Evolutionary conservation across 2,888 invertebrate genomes (phyloP).

Genomic region (Phyllotreta striolata): DNA sequence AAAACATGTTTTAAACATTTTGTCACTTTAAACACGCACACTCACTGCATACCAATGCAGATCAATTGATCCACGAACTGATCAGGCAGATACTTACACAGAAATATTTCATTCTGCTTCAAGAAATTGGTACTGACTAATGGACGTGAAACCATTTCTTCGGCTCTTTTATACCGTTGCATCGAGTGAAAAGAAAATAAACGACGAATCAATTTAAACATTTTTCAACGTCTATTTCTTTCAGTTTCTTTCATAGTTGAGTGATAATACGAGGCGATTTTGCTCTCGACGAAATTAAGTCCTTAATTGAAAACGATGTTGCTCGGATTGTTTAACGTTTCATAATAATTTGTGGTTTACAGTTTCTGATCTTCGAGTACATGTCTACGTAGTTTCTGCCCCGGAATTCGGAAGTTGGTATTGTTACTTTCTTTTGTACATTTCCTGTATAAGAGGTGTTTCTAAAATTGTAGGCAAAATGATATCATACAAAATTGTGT

Average conservation of each 20-base stretch:
- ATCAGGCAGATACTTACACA: slow-evolving; percentile 28
- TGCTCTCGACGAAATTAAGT: slow-evolving; percentile 5
- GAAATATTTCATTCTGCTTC: slow-evolving; percentile 32
- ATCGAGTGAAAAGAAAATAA: slow-evolving; percentile 24
- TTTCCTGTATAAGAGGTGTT: too few relatives aligned
- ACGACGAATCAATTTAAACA: slow-evolving; percentile 6
- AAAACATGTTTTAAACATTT: background rate
- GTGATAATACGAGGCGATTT: slow-evolving; percentile 18
- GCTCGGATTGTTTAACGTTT: slow-evolving; percentile 5
- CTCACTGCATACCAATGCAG: background rate
- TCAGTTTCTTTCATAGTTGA: slow-evolving; percentile 12
- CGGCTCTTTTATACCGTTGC: slow-evolving; percentile 25
- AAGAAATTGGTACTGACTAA: slow-evolving; percentile 15
- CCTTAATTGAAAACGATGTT: slow-evolving; percentile 9
- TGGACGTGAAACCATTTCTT: slow-evolving; percentile 16
- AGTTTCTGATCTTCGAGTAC: slow-evolving; percentile 3
- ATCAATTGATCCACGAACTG: background rate
- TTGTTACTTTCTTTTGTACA: slow-evolving; percentile 8
- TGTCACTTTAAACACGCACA: background rate
- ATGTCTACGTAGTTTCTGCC: background rate
- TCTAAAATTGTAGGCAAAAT: too few relatives aligned
- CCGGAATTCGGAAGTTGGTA: slow-evolving; percentile 16
- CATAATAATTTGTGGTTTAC: slow-evolving; percentile 8
- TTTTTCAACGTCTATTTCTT: slow-evolving; percentile 17
- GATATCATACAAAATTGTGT: too few relatives aligned